phyloP scores from a whole-genome alignment of 2,888 invertebrate species.

The Spisula solida region DNA sequence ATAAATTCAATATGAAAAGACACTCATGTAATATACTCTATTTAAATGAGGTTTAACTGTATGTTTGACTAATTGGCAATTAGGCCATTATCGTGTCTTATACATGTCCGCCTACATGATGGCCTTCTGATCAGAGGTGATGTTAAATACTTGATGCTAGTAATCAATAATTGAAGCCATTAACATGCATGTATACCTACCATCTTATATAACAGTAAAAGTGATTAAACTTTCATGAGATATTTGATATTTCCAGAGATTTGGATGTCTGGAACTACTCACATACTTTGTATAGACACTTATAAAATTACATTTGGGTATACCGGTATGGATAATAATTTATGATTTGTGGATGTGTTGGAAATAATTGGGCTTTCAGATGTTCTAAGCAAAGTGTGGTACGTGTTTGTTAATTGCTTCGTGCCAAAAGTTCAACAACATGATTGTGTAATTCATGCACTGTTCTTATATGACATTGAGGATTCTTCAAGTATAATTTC shows the following conservation, averaged over 20 bases:
- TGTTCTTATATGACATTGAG: background rate
- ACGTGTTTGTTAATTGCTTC: background rate
- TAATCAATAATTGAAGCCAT: background rate
- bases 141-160: background rate
- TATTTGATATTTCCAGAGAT: background rate
- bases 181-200: background rate
- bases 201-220: background rate
- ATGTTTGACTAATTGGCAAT: too few species aligned
- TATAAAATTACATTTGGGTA: background rate
- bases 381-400: background rate
- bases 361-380: background rate
- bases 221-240: background rate
- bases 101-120: too few species aligned
- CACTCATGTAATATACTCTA: too few species aligned
- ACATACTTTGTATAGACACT: background rate
- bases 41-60: too few species aligned
- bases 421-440: background rate
- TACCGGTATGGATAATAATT: too few species aligned
- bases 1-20: too few species aligned
- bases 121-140: background rate
- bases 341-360: background rate
- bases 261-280: background rate
- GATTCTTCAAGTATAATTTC: background rate
- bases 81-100: too few species aligned
- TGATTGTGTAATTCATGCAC: background rate